These are phyloP conservation scores for Lethrus apterus DNA, from an alignment of 1,140 invertebrate species.

Conservation along the genomic window DNA sequence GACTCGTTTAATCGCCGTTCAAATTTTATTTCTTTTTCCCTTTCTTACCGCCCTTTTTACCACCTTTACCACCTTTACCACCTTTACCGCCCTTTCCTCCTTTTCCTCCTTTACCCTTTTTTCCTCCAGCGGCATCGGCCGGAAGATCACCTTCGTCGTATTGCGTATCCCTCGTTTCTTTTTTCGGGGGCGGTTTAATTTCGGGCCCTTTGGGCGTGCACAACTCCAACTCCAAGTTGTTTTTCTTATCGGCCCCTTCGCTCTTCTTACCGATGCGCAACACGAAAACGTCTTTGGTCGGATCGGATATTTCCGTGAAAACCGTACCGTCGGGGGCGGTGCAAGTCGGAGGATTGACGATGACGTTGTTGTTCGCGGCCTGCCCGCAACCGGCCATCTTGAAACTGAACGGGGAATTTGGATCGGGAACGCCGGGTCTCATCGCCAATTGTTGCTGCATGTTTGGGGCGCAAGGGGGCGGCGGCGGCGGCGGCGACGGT, in stretches of 20 bases:
- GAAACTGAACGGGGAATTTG: constrained; percentile 30
- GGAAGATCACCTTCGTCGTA: constrained; percentile 30
- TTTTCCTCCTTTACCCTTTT: constrained; percentile 3
- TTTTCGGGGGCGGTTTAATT: constrained; percentile 36
- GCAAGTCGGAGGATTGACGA: constrained; percentile 31
- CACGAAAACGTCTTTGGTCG: constrained; percentile 39
- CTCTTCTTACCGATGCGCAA: constrained; percentile 36
- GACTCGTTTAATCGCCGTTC: no score
- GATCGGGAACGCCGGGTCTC: constrained; percentile 22
- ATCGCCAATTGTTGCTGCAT: constrained; percentile 18
- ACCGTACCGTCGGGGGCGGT: constrained; percentile 31
- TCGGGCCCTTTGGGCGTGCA: constrained; percentile 38
- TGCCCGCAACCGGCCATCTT: constrained; percentile 28
- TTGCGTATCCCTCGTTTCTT: constrained; percentile 37
- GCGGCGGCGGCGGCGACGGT: constrained; percentile 7
- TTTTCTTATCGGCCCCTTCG: constrained; percentile 36
- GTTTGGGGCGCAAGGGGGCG: constrained; percentile 1
- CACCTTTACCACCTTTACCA: constrained; percentile 8
- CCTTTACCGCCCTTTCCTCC: constrained; percentile 24
- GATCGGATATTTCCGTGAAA: constrained; percentile 37
- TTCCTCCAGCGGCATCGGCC: constrained; percentile 1
- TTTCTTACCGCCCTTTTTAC: constrained; percentile 7
- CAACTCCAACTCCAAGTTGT: constrained; percentile 40
- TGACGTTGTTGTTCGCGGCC: constrained; percentile 26
- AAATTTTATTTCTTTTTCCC: constrained; percentile 10